phyloP scores from a whole-genome alignment of 1,140 invertebrate species.

The Anastrepha ludens region DNA sequence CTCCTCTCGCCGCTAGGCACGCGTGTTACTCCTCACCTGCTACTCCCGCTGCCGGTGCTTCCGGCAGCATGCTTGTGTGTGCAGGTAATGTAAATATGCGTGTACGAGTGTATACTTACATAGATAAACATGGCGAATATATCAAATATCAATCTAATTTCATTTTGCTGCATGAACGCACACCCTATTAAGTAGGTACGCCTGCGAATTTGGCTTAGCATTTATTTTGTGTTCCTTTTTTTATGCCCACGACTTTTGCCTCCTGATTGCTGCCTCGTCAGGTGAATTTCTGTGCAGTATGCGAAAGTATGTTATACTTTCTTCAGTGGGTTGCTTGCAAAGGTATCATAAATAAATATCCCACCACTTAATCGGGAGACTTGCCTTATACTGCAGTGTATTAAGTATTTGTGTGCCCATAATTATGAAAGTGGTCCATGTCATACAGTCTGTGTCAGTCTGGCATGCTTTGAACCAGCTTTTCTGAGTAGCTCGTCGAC shows the following conservation, averaged over 20 bases:
- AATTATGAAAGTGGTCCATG: no score
- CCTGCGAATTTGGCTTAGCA: neutral
- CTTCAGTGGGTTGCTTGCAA: no score
- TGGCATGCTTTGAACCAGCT: no score
- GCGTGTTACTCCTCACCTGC: neutral
- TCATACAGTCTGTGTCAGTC: no score
- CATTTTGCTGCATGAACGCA: conserved; percentile 67
- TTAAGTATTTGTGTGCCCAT: no score
- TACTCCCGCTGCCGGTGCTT: neutral
- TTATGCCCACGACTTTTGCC: neutral
- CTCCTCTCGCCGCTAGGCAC: neutral
- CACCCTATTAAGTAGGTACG: conserved; percentile 6
- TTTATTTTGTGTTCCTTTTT: neutral
- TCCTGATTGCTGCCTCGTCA: neutral
- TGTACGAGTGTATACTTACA: neutral
- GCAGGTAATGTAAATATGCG: neutral
- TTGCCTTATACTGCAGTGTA: no score
- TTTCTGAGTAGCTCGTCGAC: no score
- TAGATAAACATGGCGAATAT: conserved; percentile 60
- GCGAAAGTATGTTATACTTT: no score
- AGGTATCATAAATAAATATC: no score
- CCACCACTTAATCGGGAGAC: no score
- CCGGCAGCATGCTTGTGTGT: neutral
- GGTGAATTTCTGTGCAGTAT: neutral
- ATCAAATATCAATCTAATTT: conserved; percentile 74